phyloP scores from a whole-genome alignment of 1,140 invertebrate species.

The Notospermus geniculatus region DNA sequence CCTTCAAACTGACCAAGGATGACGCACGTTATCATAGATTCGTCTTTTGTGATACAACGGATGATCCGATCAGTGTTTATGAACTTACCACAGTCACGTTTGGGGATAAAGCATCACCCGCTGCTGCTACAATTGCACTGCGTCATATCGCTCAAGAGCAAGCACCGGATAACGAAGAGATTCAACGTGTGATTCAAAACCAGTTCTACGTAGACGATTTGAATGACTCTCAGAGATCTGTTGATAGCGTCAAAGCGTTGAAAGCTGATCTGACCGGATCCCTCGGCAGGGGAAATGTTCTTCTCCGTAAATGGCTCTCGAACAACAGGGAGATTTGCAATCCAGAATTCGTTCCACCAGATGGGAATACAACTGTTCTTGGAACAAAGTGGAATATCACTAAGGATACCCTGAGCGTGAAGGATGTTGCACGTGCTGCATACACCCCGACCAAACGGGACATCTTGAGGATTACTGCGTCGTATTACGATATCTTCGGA shows the following conservation, averaged over 20 bases:
- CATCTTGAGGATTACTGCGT: not conserved
- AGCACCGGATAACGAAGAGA: not conserved
- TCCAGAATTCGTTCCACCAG: not conserved
- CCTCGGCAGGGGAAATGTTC: not conserved
- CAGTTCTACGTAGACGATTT: constrained; percentile 1
- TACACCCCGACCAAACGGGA: not conserved
- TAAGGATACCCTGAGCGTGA: not conserved
- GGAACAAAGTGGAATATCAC: not conserved
- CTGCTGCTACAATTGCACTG: not conserved
- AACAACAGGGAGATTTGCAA: not conserved
- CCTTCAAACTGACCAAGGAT: too few species aligned
- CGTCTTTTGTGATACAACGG: not conserved
- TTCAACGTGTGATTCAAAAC: not conserved
- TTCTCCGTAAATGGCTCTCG: not conserved
- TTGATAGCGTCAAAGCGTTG: not conserved
- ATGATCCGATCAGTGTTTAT: not conserved
- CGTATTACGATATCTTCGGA: not conserved
- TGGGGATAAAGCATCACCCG: not conserved
- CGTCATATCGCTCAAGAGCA: not conserved
- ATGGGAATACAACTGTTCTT: not conserved
- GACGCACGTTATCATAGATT: not conserved
- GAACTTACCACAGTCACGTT: constrained; percentile 1
- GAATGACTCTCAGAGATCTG: not conserved
- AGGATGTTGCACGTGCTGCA: not conserved
- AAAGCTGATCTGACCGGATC: too few species aligned